Evolutionary conservation across 2,888 invertebrate species (phyloP), one percentile per base, ranked within the genome.

Genomic region (Sinotaia quadrata): DNA sequence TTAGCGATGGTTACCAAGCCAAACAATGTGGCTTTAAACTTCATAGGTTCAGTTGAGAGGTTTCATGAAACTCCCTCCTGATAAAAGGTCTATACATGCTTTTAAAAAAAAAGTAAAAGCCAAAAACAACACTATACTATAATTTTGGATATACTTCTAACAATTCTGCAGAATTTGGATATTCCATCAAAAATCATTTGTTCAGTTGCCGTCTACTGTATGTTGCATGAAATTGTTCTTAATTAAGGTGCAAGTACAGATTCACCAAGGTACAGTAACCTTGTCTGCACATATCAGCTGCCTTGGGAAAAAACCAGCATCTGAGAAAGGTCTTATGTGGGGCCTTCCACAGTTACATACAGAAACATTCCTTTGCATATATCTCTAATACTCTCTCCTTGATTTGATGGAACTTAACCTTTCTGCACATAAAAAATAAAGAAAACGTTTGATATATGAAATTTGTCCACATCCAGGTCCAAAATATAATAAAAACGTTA

Each of bases 401-500:
- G 56, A 65, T 56, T 54, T 56, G 56, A 65, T 65, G 56, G 54
- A 65, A 54, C 54, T 56, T 49, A 44, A 34, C 36, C 41, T 63
- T 65, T 65, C 56, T 44, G 65, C 65, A 31, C 21, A 41, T 29
- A 41, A 59, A 59, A 31, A n/a, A 37, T 33, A 47, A 31, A 51
- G 54, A 63, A 37, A 65, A 44, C n/a, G n/a, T 56, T 33, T 21
- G 34, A 18, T 27, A 41, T 33, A 37, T 56, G 56, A 37, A 44
- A 21, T 24, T 27, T 65, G 21, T 36, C 47, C 65, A 56, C 29
- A 37, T 65, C 24, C 33, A n/a, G 37, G 36, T 65, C 44, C 47
- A n/a, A 65, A 65, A 65, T 34, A 63, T n/a, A 56, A 15, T 24
- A 56, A 65, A 63, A 65, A 65, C 54, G 10, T 37, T n/a, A 44